Evolutionary conservation across 2,113 vertebrate species (phyloP).

Genomic region (Machaerirhynchus nigripectus): DNA sequence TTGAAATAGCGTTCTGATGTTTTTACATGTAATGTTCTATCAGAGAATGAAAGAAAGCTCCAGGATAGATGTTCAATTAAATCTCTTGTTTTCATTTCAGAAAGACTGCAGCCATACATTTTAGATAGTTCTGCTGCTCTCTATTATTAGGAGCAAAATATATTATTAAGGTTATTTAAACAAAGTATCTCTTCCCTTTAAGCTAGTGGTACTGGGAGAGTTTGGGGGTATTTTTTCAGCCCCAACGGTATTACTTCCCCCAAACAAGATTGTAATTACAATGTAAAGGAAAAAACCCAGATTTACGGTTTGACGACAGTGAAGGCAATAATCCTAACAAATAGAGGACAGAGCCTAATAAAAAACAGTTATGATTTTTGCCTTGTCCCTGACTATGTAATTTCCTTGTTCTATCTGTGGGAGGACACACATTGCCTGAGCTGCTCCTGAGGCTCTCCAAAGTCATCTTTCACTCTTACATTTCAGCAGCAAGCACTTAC

Average conservation of each 20-base stretch:
- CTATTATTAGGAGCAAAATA: background rate
- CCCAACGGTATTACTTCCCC: background rate
- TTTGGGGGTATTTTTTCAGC: background rate
- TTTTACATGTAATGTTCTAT: background rate
- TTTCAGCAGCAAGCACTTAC: slow-evolving; percentile 47
- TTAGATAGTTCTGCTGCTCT: background rate
- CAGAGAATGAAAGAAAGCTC: background rate
- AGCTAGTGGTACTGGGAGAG: background rate
- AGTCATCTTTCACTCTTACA: slow-evolving; percentile 58
- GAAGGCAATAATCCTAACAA: slow-evolving; percentile 57
- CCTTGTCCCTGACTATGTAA: slow-evolving; percentile 56
- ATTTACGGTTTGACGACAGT: background rate
- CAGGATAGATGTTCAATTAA: slow-evolving; percentile 50
- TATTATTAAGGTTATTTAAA: background rate
- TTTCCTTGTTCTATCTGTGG: slow-evolving; percentile 49
- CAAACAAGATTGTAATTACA: slow-evolving; percentile 17
- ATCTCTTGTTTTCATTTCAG: slow-evolving; percentile 24
- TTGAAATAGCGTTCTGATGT: background rate
- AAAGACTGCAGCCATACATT: background rate
- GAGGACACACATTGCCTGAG: slow-evolving; percentile 37
- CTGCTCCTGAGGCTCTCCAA: slow-evolving; percentile 50
- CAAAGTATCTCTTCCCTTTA: background rate
- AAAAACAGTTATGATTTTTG: slow-evolving; percentile 61
- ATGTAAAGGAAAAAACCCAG: background rate
- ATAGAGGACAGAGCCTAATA: slow-evolving; percentile 42